These are phyloP conservation scores for Holothuria glaberrima DNA, from an alignment of 35 echinoderm and acorn worm genomes.

Conservation along the genomic window DNA sequence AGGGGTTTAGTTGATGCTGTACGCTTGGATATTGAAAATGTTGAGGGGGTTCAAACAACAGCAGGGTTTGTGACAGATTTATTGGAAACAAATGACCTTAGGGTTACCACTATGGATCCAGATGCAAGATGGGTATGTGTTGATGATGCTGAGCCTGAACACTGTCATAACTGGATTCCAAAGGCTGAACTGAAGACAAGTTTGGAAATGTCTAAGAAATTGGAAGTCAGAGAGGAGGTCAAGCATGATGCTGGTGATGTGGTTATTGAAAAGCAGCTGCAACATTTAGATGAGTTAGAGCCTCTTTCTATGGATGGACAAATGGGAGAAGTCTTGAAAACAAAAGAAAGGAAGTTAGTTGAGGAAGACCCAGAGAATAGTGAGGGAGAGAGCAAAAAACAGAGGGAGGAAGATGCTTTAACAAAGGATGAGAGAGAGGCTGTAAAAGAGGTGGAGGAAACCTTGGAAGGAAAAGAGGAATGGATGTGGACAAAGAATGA, in stretches of 20 bases:
- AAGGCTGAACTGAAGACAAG: neutral
- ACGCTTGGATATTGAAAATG: no score
- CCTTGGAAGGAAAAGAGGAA: no score
- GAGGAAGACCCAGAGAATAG: neutral
- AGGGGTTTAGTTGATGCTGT: no score
- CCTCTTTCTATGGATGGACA: no score
- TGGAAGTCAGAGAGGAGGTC: neutral
- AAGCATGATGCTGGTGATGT: neutral
- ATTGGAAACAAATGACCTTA: no score
- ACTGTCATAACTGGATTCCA: constrained; percentile 14
- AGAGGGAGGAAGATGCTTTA: neutral
- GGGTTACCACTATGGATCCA: neutral
- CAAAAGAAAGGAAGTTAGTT: no score
- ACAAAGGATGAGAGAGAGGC: neutral
- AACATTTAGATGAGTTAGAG: neutral
- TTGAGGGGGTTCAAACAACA: no score
- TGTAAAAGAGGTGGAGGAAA: neutral
- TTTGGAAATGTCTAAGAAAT: neutral
- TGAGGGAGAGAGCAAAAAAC: neutral
- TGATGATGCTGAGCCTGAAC: neutral
- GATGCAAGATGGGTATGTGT: constrained; percentile 18
- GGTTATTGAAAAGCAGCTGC: neutral
- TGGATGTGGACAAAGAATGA: no score
- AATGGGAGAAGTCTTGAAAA: no score
- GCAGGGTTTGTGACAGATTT: no score